Percentiles rank a stretch among this genome's conserved stretches.
Evolutionary conservation across 2,888 invertebrate species (phyloP).

Genomic region (Macaria liturata): DNA sequence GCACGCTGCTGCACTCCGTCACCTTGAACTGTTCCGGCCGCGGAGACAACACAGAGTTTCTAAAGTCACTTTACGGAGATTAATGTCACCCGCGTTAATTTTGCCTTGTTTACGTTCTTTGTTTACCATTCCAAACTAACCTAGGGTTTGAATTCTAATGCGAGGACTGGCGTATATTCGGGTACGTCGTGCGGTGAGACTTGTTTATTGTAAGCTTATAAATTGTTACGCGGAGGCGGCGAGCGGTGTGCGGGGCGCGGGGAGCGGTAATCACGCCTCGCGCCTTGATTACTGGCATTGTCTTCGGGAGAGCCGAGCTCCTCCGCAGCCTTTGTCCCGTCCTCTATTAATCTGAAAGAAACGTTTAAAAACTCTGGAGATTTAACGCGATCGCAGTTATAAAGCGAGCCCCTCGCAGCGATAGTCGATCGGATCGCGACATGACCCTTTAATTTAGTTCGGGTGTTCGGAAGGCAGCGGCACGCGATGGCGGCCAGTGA

Average conservation of each 20-base stretch:
- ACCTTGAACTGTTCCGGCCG: constrained; percentile 34
- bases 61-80: constrained; percentile 9
- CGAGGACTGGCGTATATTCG: constrained; percentile 20
- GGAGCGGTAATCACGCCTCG: constrained; percentile 54
- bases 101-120: constrained; percentile 17
- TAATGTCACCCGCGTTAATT: constrained; percentile 18
- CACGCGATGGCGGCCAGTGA: constrained; percentile 55
- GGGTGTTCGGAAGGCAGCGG: constrained; percentile 42
- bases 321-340: constrained; percentile 62
- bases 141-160: constrained; percentile 15
- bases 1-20: constrained; percentile 41
- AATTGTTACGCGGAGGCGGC: constrained; percentile 48
- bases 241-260: constrained; percentile 30
- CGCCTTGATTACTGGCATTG: constrained; percentile 70
- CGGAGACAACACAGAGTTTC: constrained; percentile 14
- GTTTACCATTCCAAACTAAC: constrained; percentile 22
- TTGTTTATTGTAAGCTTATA: constrained; percentile 60
- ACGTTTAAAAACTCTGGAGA: constrained; percentile 47
- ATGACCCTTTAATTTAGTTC: constrained; percentile 55
- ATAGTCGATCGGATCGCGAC: constrained; percentile 62
- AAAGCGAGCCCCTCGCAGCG: constrained; percentile 48
- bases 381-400: constrained; percentile 40
- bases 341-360: constrained; percentile 49
- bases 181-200: constrained; percentile 31
- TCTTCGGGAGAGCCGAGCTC: constrained; percentile 64